Base-by-base conservation (phyloP, 2,797 vertebrate genomes). In the Rhyacichthys aspro region DNA sequence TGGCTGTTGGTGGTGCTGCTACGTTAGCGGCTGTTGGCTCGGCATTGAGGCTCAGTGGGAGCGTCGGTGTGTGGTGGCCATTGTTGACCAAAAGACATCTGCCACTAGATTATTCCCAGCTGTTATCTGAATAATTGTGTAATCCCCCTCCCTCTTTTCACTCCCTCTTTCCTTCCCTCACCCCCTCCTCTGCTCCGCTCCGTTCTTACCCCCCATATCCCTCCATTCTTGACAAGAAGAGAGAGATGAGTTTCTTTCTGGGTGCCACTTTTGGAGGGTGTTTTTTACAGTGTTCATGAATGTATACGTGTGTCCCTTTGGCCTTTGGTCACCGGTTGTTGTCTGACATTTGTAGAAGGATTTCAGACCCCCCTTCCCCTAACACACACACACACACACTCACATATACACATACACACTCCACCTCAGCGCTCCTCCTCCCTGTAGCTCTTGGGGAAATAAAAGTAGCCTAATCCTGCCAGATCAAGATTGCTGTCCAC, bases 111-210 rank as follows among this genome's bases (percentile, higher is more conserved):
- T 92, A 93, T 92, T 91, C 91, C 90, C 92, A 93, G 92, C 91
- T 93, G 92, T 93, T 93, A 92, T 92, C 90, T 92, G 90, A 90
- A 92, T 93, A 92, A 93, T 91, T 92, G 90, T 92, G 86, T 91
- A 88, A 90, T 88, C 79, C 86, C 87, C 81, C 79, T 65, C 43
- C 42, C 58, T 55, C 65, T 50, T 55, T 50, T 58, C 44, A 34
- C 58, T 67, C 53, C 43, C 63, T 47, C 71, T 64, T 53, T 42
- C 53, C 44, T 54, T 55, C 39, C 44, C 56, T 59, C 39, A 9
- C 57, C 54, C 61, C 54, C 43, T 33, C 63, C 39, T 41, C 63
- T 74, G 57, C 63, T 67, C 63, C 32, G 49, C 68, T 74, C 70
- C 64, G 49, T 58, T 63, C 70, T 75, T 71, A 63, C 82, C 63